Evolutionary conservation across 2,888 invertebrate genomes (phyloP), one percentile per base, ranked within the genome.

Genomic region (Epinotia nisella): DNA sequence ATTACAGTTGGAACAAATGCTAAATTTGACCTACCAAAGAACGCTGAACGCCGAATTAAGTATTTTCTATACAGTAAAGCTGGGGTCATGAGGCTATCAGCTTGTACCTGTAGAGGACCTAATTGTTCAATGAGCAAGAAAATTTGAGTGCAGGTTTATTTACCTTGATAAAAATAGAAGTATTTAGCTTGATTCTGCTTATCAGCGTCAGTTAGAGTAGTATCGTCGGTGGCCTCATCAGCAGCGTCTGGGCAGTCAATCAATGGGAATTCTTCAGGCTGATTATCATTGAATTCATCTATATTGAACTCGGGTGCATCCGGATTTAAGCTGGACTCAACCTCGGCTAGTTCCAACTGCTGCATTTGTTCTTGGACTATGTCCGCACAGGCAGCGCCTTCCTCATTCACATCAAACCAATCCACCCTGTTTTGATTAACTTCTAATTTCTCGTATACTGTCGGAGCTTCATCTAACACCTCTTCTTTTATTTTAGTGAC

Each of bases 111-210:
- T 49, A n/a, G 0, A 3, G 5, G 15, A 11, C 3, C 3, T 15
- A n/a, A n/a, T 49, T 49, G n/a, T 7, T 49, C 5, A 49, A 49
- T 49, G n/a, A 4, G n/a, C 49, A 49, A 49, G n/a, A n/a, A n/a
- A n/a, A n/a, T 49, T 49, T 7, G 1, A n/a, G n/a, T 49, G n/a
- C n/a, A 49, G 4, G n/a, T 41, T 55, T 53, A 10, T 15, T 61
- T 90, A 97, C 97, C 96, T 95, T 97, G 97, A 89, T 97, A 97
- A 86, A 97, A 97, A 85, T 96, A 97, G 85, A 96, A 96, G 82
- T 94, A 95, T 90, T 95, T 96, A 0, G 91, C 87, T 76, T 88
- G 89, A 79, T 92, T 92, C 66, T 88, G 85, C 79, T 90, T 91
- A 76, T 92, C 91, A 83, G 87, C 81, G 74, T 90, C 87, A 75